phyloP scores from a whole-genome alignment of 2,888 invertebrate genomes.

The Dexiosoma caninum region DNA sequence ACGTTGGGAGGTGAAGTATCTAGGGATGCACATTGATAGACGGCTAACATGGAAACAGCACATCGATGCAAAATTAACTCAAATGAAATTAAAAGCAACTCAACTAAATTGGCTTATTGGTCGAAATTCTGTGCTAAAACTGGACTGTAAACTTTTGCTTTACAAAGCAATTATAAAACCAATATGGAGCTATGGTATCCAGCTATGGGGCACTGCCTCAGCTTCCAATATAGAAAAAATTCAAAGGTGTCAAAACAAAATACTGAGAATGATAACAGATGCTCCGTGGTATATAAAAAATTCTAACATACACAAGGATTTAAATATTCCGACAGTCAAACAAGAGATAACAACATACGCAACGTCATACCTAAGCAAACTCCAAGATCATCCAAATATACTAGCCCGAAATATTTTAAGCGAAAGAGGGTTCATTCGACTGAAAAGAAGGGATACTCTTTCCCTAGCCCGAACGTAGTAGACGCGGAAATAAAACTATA shows the following conservation, averaged over 20 bases:
- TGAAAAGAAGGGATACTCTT: background rate
- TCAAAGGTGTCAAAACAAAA: background rate
- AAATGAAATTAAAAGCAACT: no score
- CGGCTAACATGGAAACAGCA: no score
- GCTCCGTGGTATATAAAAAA: background rate
- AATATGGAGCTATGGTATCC: background rate
- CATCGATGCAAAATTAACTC: no score
- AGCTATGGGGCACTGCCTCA: background rate
- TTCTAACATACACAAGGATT: background rate
- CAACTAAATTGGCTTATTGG: no score
- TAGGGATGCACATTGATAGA: no score
- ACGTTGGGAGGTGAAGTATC: no score
- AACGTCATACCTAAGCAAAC: background rate
- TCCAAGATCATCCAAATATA: background rate
- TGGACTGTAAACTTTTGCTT: background rate
- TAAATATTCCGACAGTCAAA: background rate
- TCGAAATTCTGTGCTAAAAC: no score
- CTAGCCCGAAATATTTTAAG: background rate
- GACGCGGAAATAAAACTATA: no score
- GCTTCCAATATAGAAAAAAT: background rate
- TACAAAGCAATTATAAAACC: background rate
- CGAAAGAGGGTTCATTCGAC: background rate
- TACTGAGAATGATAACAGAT: background rate
- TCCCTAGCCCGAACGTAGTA: background rate
- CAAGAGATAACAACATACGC: background rate